Evolutionary conservation across 2,888 invertebrate species (phyloP), one percentile per base, ranked within the genome.

Genomic region (Craniophora ligustri): DNA sequence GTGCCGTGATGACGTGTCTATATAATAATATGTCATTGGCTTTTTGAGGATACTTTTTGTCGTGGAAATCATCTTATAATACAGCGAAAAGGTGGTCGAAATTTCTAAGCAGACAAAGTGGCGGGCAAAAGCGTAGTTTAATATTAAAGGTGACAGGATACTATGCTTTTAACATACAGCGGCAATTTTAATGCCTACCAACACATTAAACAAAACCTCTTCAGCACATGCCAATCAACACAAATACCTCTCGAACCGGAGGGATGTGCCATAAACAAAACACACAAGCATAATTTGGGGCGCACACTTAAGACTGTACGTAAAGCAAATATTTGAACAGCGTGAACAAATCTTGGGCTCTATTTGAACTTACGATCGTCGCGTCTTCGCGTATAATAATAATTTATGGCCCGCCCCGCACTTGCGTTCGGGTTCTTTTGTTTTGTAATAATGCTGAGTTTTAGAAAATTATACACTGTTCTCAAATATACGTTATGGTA

Each of bases 311-410:
- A 42, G 34, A 26, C 41, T 16, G 42, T 44, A 26, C 46, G 44
- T 14, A 31, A 42, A 11, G 23, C 40, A 48, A 72, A 70, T 67
- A 72, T 69, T 73, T 60, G 50, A 48, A 30, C 48, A 8, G 39
- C 56, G 41, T 41, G 26, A 44, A 51, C 66, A 60, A 61, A 72
- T 72, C 55, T 56, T 13, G 35, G 36, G 35, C 35, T 54, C 23
- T 72, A 51, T 73, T 69, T 72, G 64, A 64, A 50, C 70, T 54
- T 51, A 54, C 23, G 53, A 57, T 66, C 40, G 41, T 51, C 56
- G 35, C 44, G 42, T 48, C 39, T 35, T 13, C 35, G 38, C 50
- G 46, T 54, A 42, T 62, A 67, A 53, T 53, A 45, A 65, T 67
- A 55, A 72, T 61, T 65, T 53, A 72, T 58, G 48, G 35, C 23